Percentiles rank a stretch among this genome's conserved stretches.
These are phyloP conservation scores for Rhegmatorhina hoffmannsi DNA, from an alignment of 2,113 vertebrate species.

Conservation along the genomic window DNA sequence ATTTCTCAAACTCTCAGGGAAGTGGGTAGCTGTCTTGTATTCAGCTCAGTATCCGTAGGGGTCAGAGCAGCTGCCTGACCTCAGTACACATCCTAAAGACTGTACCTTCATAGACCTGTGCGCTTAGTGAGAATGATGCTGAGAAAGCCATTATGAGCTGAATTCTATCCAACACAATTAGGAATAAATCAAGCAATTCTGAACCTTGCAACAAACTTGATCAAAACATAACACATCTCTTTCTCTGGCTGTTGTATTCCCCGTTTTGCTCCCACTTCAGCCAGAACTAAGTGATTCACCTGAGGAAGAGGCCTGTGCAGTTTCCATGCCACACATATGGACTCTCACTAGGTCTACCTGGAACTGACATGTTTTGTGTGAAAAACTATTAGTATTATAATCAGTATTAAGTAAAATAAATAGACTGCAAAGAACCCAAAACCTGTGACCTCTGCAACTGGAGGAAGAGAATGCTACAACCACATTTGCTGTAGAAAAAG, in stretches of 20 bases:
- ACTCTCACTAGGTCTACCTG: background rate
- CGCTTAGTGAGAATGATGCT: fast-evolving
- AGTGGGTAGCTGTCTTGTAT: background rate
- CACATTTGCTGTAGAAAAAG: background rate
- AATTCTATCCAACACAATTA: background rate
- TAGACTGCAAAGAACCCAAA: background rate
- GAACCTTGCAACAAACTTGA: background rate
- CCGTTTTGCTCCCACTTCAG: background rate
- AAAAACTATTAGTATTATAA: background rate
- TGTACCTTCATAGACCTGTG: background rate
- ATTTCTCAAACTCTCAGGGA: background rate
- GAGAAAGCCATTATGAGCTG: background rate
- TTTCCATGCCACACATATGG: background rate
- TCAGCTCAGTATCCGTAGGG: background rate
- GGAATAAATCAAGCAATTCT: background rate
- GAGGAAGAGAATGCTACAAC: background rate
- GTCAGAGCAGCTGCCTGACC: background rate
- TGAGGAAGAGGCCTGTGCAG: background rate
- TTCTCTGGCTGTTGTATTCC: background rate
- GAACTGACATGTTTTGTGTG: background rate
- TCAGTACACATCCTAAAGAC: background rate
- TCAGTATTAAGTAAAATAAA: background rate
- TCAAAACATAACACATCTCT: background rate
- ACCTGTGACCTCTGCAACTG: background rate
- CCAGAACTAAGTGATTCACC: background rate